Evolutionary conservation across 2,888 invertebrate genomes (phyloP), one percentile per base, ranked within the genome.

Genomic region (Amblyteles armatorius): DNA sequence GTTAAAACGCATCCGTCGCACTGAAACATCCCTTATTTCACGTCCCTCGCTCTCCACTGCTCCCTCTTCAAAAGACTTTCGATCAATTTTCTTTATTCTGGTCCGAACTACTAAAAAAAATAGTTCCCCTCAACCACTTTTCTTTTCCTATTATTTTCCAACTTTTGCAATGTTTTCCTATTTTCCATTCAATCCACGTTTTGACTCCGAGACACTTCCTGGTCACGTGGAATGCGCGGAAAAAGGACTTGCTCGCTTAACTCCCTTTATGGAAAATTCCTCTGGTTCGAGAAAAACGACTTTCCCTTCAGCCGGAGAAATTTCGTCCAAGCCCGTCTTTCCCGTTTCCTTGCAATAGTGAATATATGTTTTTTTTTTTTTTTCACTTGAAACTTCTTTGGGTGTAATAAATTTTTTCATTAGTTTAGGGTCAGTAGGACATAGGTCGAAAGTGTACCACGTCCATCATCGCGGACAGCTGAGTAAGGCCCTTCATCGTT

Each of bases 401-500:
- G 4, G 9, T 22, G 29, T 26, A 6, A 11, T 22, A 26, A 3
- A 26, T 26, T 3, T 26, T 26, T 26, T 26, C 3, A 26, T 11
- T 11, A 60, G 29, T 60, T 29, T 60, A n/a, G 26, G 60, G 22
- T 57, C 57, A 57, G 29, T 26, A 29, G 22, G 26, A 60, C 29
- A 60, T 29, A 29, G 29, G 13, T 60, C 16, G 26, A n/a, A 57
- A 36, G 26, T n/a, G 60, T 7, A 74, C 19, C 22, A 69, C 68
- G 57, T 81, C 74, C 74, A 36, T 63, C 60, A 73, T 48, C 13
- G 11, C 33, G 55, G 48, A 48, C 48, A 26, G 11, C n/a, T 79
- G 71, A n/a, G 29, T 67, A 22, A 50, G 36, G 71, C 76, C 79
- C 79, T 82, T 82, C 79, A 85, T 85, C 78, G 69, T 26, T 79